A percentile compares a stretch with the other conserved stretches of the same genome.
phyloP scores from a whole-genome alignment of 2,113 vertebrate species.

The Capreolus pygargus region DNA sequence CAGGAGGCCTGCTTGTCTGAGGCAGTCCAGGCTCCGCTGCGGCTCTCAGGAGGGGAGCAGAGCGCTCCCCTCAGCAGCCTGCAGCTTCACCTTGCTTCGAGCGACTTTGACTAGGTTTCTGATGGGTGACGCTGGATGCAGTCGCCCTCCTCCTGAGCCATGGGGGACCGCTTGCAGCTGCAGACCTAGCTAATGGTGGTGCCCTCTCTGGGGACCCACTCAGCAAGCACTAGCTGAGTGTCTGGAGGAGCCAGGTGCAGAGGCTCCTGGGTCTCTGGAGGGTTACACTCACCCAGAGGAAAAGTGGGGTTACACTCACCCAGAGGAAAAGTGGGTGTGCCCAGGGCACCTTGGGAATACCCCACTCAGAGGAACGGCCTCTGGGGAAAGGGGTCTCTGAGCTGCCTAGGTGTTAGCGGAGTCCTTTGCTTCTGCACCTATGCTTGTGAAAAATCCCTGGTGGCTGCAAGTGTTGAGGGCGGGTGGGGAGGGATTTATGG shows the following conservation, averaged over 20 bases:
- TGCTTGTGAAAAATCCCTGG: not conserved
- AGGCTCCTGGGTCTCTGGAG: not conserved
- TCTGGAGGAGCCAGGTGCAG: not conserved
- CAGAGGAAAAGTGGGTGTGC: not conserved
- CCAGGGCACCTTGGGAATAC: not conserved
- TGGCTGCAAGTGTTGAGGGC: not conserved
- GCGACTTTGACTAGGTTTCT: not conserved
- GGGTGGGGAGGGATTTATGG: not conserved
- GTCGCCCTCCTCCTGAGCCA: not conserved
- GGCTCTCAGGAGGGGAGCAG: not conserved
- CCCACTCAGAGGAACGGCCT: not conserved
- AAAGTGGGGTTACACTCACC: not conserved
- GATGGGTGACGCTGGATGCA: not conserved
- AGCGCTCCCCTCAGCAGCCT: not conserved
- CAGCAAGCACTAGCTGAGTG: not conserved
- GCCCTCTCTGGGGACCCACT: too few relatives aligned
- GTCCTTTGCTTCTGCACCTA: not conserved
- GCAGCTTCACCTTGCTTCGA: not conserved
- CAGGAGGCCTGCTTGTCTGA: not conserved
- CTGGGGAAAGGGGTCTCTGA: not conserved
- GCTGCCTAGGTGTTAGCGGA: fast-evolving
- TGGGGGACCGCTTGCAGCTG: not conserved
- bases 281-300: not conserved
- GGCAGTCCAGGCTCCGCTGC: too few relatives aligned
- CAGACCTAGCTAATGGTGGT: not conserved